These are phyloP conservation scores for Dilophus febrilis DNA, from an alignment of 2,888 invertebrate species.

Conservation along the genomic window DNA sequence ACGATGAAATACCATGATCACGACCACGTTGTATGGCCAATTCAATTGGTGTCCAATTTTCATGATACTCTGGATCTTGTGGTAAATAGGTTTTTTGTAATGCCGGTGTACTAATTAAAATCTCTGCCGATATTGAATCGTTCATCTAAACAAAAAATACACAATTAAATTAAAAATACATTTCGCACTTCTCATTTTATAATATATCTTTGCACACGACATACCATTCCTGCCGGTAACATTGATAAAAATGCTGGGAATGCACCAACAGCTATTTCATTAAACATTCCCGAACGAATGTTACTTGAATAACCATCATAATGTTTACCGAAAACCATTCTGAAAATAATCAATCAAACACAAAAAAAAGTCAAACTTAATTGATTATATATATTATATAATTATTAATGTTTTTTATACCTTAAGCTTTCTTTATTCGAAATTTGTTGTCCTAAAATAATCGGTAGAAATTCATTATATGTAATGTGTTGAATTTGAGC, in stretches of 20 bases:
- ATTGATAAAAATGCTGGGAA: slow-evolving; percentile 59
- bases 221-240: slow-evolving; percentile 51
- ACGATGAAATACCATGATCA: slow-evolving; percentile 68
- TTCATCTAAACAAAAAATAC: slow-evolving; percentile 43
- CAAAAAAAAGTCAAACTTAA: not conserved
- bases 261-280: slow-evolving; percentile 59
- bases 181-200: no score
- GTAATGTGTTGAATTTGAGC: slow-evolving; percentile 74
- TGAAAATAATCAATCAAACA: slow-evolving; percentile 17
- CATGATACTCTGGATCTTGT: slow-evolving; percentile 28
- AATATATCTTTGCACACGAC: slow-evolving; percentile 8
- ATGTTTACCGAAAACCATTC: slow-evolving; percentile 53
- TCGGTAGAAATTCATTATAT: slow-evolving; percentile 65
- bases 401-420: no score
- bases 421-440: slow-evolving; percentile 32
- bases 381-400: not conserved
- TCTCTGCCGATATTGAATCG: slow-evolving; percentile 38
- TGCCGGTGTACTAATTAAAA: slow-evolving; percentile 46
- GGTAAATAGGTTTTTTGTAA: slow-evolving; percentile 27
- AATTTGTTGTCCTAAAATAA: slow-evolving; percentile 43
- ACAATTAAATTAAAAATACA: not conserved
- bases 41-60: slow-evolving; percentile 35
- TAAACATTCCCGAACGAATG: slow-evolving; percentile 57
- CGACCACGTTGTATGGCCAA: slow-evolving; percentile 45
- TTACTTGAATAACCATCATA: slow-evolving; percentile 68